Evolutionary conservation across 2,888 invertebrate genomes (phyloP).

Genomic region (Drosophila atripex): DNA sequence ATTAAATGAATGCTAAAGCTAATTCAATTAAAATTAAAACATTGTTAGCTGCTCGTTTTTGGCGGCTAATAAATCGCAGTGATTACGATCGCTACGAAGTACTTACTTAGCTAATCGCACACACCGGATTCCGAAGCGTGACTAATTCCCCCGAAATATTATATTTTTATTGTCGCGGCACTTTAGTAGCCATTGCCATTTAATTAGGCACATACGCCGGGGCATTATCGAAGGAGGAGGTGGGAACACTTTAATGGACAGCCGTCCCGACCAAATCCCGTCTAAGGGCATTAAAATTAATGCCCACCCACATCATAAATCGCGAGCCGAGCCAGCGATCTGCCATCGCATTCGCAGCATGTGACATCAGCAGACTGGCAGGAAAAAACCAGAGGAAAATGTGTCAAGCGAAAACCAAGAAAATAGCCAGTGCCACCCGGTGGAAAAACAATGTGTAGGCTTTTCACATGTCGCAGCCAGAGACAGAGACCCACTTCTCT

Average conservation of each 20-base stretch:
- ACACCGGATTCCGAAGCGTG: slow-evolving; percentile 39
- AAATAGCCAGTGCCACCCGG: too few relatives aligned
- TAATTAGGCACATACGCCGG: slow-evolving; percentile 49
- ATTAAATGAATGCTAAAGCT: slow-evolving; percentile 26
- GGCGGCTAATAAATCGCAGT: slow-evolving; percentile 44
- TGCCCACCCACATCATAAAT: slow-evolving; percentile 36
- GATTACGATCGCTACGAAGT: slow-evolving; percentile 52
- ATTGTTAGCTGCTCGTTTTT: slow-evolving; percentile 24
- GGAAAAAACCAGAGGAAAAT: slow-evolving; percentile 13
- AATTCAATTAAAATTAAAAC: slow-evolving; percentile 30
- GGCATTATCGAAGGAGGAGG: slow-evolving; percentile 7
- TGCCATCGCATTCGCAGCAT: slow-evolving; percentile 11
- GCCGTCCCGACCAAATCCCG: slow-evolving; percentile 36
- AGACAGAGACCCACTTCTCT: slow-evolving; percentile 20
- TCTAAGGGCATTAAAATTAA: slow-evolving; percentile 60
- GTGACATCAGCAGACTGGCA: slow-evolving; percentile 27
- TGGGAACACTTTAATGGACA: slow-evolving; percentile 52
- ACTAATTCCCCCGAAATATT: slow-evolving; percentile 58
- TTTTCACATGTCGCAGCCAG: slow-evolving; percentile 48
- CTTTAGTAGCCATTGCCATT: slow-evolving; percentile 57
- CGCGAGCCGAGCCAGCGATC: slow-evolving; percentile 6
- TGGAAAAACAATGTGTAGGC: slow-evolving; percentile 50
- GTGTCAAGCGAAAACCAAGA: slow-evolving; percentile 45
- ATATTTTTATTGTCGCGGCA: slow-evolving; percentile 44
- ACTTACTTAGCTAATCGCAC: slow-evolving; percentile 26